Base-by-base conservation (phyloP, 2,888 invertebrate species). In the Tipula confusa region DNA sequence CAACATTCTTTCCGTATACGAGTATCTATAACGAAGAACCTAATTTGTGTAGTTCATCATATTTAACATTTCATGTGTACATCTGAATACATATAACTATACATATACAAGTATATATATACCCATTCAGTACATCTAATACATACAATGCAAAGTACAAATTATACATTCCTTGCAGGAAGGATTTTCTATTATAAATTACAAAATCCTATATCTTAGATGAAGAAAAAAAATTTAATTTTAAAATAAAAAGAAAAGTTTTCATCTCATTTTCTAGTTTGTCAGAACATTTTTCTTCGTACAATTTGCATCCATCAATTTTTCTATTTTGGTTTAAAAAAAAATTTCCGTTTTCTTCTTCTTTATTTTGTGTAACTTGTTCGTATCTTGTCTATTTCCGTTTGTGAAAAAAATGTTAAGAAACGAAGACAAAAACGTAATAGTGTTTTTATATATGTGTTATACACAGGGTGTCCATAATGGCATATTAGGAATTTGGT, bases 301-400 rank as follows among this genome's bases (percentile, higher is more conserved):
- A 64, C 9, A 64, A 64, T 64, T 64, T 64, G 64, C 64, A 64
- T 64, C 24, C 64, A 64, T 64, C 64, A 64, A 64, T 64, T 64
- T 64, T 64, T 64, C 64, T 64, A 64, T 24, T 24, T 64, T 64
- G 64, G 64, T 64, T 64, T 64, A 13, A 13, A 38, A 18, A 64
- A 6, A 24, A 18, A 24, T 24, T 64, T 64, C 24, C 18, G 24
- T 64, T 24, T 64, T 64, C 43, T 64, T 24, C 24, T 64, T 64
- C 7, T 24, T 64, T n/a, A n/a, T n/a, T n/a, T 43, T 43, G 31
- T 64, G 2, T 64, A 64, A 64, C 64, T 64, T 24, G 64, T 64
- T 64, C n/a, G 24, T 64, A 64, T 64, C 24, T 64, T 64, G 64
- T 64, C 43, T 43, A 64, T 64, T 64, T 24, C 64, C 64, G 64